These are phyloP conservation scores for Lobophora halterata DNA, from an alignment of 2,888 invertebrate species.

Conservation along the genomic window DNA sequence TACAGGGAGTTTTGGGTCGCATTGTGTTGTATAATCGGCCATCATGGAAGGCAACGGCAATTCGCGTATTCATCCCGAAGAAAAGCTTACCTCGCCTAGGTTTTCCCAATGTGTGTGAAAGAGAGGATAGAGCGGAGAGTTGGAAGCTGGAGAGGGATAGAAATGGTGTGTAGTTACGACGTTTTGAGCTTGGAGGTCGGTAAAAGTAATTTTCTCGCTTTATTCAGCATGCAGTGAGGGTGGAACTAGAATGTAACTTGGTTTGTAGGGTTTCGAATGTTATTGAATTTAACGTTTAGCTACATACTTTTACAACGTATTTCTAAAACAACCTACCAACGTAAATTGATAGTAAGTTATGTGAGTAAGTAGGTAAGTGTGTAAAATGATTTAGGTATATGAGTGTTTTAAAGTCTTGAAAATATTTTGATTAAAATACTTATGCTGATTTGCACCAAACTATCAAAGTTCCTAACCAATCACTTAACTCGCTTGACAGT, in stretches of 20 bases:
- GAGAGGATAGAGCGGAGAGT: slow-evolving; percentile 39
- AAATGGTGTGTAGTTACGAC: slow-evolving; percentile 53
- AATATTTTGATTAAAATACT: no score
- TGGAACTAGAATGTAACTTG: slow-evolving; percentile 56
- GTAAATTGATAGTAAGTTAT: no score
- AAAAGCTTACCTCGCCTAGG: slow-evolving; percentile 67
- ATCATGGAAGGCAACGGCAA: slow-evolving; percentile 76
- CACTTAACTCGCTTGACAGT: no score
- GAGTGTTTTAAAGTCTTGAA: no score
- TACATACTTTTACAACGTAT: no score
- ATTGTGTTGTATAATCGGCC: slow-evolving; percentile 80
- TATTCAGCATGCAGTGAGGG: slow-evolving; percentile 61
- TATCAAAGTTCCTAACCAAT: no score
- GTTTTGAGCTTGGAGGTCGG: slow-evolving; percentile 45
- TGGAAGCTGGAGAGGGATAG: slow-evolving; percentile 42
- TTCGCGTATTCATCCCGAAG: slow-evolving; percentile 57
- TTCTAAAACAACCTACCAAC: no score
- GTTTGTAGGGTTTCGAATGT: no score
- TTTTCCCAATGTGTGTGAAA: slow-evolving; percentile 45
- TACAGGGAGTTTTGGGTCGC: slow-evolving; percentile 61
- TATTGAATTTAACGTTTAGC: no score
- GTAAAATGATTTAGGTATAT: no score
- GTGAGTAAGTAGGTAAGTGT: no score
- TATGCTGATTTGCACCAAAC: no score
- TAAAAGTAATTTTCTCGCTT: slow-evolving; percentile 75